Base-by-base conservation (phyloP, 2,888 invertebrate genomes). In the Danaus chrysippus region DNA sequence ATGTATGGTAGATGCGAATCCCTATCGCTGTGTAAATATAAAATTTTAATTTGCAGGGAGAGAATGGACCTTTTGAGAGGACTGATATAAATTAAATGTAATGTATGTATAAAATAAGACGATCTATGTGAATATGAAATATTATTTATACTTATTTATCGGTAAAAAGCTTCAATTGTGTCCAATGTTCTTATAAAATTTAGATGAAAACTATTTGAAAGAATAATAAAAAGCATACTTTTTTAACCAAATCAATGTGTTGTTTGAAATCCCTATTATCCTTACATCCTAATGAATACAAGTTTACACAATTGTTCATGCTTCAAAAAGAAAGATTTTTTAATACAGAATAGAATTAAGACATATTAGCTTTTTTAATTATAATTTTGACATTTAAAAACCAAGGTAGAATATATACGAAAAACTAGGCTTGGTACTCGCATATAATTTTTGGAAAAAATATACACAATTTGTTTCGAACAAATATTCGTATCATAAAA, bases 101-200 rank as follows among this genome's bases (percentile, higher is more conserved):
- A 87, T 89, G 90, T 90, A 90, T 90, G 89, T 90, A 90, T 86
- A 89, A 81, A 87, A 88, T 88, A 88, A 88, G 87, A 86, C 83
- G 77, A 90, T 91, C 86, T 90, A 91, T 91, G 90, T 91, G 91
- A 91, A 91, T 90, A 91, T 89, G 78, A 91, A 90, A 91, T 49
- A 49, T 91, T 91, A 91, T 91, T 91, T 91, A 91, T 91, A 91
- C 90, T 91, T 91, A 91, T 91, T 91, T 91, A 91, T 89, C 87
- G 88, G 91, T 91, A 88, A 91, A 86, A 91, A 90, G 90, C 89
- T 89, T 90, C 89, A 83, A 91, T 91, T 84, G 90, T 91, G 91
- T 91, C 91, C 91, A 91, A 91, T 90, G 91, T 91, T 91, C 90
- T 91, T 90, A 91, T 91, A 91, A 88, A 87, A 89, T 86, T 89